A percentile compares a stretch with the other conserved stretches of the same genome.
phyloP scores from a whole-genome alignment of 2,797 vertebrate species.

The Sparus aurata region DNA sequence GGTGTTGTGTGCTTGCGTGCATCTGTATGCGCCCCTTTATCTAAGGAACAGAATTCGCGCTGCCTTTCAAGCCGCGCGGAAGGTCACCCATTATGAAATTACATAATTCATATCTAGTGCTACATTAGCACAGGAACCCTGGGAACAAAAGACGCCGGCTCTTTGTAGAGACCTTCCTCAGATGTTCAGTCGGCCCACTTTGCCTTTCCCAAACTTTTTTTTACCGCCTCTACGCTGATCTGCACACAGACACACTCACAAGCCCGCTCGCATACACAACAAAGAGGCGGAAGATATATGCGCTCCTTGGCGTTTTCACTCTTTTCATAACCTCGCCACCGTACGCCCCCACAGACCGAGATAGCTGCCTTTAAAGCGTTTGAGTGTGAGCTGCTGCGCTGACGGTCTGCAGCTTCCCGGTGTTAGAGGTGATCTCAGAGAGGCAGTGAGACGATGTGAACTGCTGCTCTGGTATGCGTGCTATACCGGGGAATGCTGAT shows the following conservation, averaged over 20 bases:
- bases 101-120: slow-evolving; percentile 82
- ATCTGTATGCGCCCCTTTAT: slow-evolving; percentile 47
- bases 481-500: slow-evolving; percentile 29
- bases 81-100: slow-evolving; percentile 79
- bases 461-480: background rate
- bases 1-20: slow-evolving; percentile 6
- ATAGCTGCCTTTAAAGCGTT: slow-evolving; percentile 55
- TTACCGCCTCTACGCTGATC: slow-evolving; percentile 26
- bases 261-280: slow-evolving; percentile 28
- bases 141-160: slow-evolving; percentile 74
- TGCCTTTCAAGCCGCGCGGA: slow-evolving; percentile 68
- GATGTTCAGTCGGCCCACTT: slow-evolving; percentile 74
- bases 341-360: slow-evolving; percentile 51
- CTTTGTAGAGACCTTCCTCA: slow-evolving; percentile 78
- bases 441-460: slow-evolving; percentile 37
- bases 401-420: slow-evolving; percentile 38
- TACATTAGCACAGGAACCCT: slow-evolving; percentile 66
- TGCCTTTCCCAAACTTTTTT: slow-evolving; percentile 77
- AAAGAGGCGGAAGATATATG: slow-evolving; percentile 56
- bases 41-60: slow-evolving; percentile 23
- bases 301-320: slow-evolving; percentile 64
- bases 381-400: slow-evolving; percentile 50
- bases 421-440: slow-evolving; percentile 59
- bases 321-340: slow-evolving; percentile 55
- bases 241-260: slow-evolving; percentile 28